Evolutionary conservation across 2,113 vertebrate genomes (phyloP).

Genomic region (Marmota flaviventris): DNA sequence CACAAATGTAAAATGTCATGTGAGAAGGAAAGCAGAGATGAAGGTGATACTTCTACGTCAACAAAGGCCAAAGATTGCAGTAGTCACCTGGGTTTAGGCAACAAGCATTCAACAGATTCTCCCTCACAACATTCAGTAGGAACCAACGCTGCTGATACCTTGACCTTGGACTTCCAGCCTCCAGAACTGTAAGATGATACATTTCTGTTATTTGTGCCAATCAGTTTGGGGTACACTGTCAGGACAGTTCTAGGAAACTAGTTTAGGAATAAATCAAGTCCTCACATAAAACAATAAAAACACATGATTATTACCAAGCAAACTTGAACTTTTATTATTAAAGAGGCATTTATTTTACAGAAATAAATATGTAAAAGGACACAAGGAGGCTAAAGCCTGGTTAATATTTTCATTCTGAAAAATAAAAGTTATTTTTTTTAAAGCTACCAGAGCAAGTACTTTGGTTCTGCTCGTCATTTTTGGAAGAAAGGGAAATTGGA

Average conservation of each 20-base stretch:
- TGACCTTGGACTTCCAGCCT: not conserved
- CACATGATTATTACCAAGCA: not conserved
- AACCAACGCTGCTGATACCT: not conserved
- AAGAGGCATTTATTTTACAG: not conserved
- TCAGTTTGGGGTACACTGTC: not conserved
- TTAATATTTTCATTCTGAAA: constrained; percentile 33
- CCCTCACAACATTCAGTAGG: not conserved
- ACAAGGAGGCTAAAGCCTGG: not conserved
- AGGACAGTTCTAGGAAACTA: not conserved
- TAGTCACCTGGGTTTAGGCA: not conserved
- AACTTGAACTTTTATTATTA: not conserved
- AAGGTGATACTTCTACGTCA: not conserved
- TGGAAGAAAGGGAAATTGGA: constrained; percentile 42
- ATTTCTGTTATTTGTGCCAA: not conserved
- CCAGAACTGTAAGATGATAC: not conserved
- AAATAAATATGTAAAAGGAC: not conserved
- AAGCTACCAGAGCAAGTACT: not conserved
- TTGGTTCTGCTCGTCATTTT: constrained; percentile 51
- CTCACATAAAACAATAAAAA: not conserved
- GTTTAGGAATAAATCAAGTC: not conserved
- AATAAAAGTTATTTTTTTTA: constrained; percentile 3
- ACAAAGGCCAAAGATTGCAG: not conserved
- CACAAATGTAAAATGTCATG: not conserved
- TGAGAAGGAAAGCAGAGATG: not conserved
- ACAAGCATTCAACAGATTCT: not conserved